Evolutionary conservation across 64 coral and sea anemone species (phyloP).

Genomic region (Stylophora pistillata): DNA sequence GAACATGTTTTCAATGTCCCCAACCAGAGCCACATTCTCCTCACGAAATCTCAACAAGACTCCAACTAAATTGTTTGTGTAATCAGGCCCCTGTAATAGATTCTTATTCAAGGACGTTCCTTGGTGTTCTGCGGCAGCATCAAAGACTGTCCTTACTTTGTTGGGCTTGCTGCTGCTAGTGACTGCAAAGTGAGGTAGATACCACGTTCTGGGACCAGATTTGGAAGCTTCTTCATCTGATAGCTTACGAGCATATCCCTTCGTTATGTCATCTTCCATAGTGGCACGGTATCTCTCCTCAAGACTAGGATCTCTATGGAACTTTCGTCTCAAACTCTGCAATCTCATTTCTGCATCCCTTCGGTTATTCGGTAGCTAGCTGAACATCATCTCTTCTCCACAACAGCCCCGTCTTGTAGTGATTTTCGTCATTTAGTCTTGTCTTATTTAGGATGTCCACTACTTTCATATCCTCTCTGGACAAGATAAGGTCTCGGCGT

Average conservation of each 20-base stretch:
- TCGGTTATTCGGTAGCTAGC: too few species aligned
- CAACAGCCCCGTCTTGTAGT: too few species aligned
- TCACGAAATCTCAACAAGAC: constrained; percentile 33
- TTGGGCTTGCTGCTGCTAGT: constrained; percentile 40
- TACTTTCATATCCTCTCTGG: constrained; percentile 28
- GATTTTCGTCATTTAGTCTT: not conserved
- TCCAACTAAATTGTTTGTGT: constrained; percentile 31
- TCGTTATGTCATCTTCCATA: too few species aligned
- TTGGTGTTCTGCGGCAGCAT: constrained; percentile 25
- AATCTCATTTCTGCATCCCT: too few species aligned
- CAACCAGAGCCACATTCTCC: constrained; percentile 45
- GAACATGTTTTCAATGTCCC: constrained; percentile 55
- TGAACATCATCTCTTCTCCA: too few species aligned
- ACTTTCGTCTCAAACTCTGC: too few species aligned
- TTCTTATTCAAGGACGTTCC: constrained; percentile 31
- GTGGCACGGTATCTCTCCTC: too few species aligned
- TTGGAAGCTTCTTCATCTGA: too few species aligned
- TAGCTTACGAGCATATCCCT: too few species aligned
- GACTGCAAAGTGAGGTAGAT: constrained; percentile 52
- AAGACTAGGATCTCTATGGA: too few species aligned
- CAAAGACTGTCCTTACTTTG: constrained; percentile 41
- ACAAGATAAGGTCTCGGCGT: too few species aligned
- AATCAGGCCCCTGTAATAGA: constrained; percentile 47
- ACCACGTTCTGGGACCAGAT: not conserved
- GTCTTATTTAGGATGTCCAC: not conserved